A percentile compares a stretch with the other conserved stretches of the same genome.
These are phyloP conservation scores for Thaumatotibia leucotreta DNA, from an alignment of 1,140 invertebrate species.

Conservation along the genomic window DNA sequence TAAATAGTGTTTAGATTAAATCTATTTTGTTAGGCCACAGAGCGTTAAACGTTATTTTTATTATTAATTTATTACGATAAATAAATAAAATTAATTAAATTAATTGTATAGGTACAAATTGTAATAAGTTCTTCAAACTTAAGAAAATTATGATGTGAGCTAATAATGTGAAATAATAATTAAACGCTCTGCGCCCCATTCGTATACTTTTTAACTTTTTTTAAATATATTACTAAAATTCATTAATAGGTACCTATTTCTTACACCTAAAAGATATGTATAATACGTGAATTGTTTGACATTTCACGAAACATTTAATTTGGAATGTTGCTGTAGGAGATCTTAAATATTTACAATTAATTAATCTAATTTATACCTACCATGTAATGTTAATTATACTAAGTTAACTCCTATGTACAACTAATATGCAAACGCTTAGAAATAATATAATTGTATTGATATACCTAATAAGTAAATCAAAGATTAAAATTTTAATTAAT, in stretches of 20 bases:
- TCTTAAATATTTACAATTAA: conserved; percentile 42
- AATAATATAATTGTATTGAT: neutral
- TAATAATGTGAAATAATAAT: neutral
- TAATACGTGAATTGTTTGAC: conserved; percentile 41
- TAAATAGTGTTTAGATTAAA: neutral
- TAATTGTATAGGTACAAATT: too few species aligned
- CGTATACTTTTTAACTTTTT: neutral
- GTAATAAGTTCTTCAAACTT: too few species aligned
- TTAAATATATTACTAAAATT: neutral
- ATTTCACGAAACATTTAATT: conserved; percentile 33
- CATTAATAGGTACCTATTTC: conserved; percentile 15
- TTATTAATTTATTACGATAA: conserved; percentile 1
- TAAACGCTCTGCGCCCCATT: neutral
- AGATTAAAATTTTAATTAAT: too few species aligned
- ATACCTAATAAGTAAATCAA: neutral
- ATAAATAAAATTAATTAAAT: neutral
- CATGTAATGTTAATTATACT: neutral
- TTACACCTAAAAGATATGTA: conserved; percentile 11
- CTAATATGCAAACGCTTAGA: neutral
- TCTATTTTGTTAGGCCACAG: neutral
- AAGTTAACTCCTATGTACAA: neutral
- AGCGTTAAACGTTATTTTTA: neutral
- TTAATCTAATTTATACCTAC: neutral
- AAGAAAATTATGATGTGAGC: too few species aligned
- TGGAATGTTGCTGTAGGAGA: conserved; percentile 70